Evolutionary conservation across 1,140 invertebrate species (phyloP).

Genomic region (Drosophila nannoptera): DNA sequence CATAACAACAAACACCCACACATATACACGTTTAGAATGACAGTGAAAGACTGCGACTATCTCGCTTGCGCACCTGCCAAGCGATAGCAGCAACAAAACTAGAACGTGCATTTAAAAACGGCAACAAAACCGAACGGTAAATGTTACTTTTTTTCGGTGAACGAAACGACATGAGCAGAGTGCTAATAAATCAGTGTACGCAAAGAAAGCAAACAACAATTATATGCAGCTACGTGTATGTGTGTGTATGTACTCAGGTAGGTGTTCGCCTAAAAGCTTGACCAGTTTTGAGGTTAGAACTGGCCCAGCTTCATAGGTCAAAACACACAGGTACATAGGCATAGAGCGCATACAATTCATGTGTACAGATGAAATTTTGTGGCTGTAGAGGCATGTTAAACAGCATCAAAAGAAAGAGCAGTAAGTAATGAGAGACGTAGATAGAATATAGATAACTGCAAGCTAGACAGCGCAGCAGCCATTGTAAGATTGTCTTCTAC

Average conservation of each 20-base stretch:
- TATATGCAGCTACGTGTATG: conserved; percentile 10
- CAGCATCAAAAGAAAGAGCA: conserved; percentile 38
- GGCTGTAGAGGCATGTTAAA: conserved; percentile 20
- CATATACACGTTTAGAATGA: not conserved
- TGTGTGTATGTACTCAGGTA: not conserved
- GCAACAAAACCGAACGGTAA: conserved; percentile 48
- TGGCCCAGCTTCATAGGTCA: conserved; percentile 45
- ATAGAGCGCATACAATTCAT: conserved; percentile 1
- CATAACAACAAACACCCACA: conserved; percentile 32
- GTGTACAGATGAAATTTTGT: conserved; percentile 13
- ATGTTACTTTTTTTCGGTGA: conserved; percentile 36
- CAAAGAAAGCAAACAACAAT: conserved; percentile 48
- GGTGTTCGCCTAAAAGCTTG: conserved; percentile 20
- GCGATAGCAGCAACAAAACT: conserved; percentile 33
- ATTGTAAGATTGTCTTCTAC: conserved; percentile 32
- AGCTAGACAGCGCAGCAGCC: not conserved
- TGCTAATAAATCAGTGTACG: conserved; percentile 58
- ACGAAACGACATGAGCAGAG: conserved; percentile 38
- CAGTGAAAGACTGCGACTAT: conserved; percentile 20
- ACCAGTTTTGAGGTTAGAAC: conserved; percentile 49
- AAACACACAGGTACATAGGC: conserved; percentile 3
- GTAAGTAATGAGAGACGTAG: conserved; percentile 16
- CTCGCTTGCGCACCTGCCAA: conserved; percentile 46
- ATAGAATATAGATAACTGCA: conserved; percentile 14
- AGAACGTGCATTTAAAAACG: conserved; percentile 50